Evolutionary conservation across 1,140 invertebrate species (phyloP).

Genomic region (Drosophila lacertosa): DNA sequence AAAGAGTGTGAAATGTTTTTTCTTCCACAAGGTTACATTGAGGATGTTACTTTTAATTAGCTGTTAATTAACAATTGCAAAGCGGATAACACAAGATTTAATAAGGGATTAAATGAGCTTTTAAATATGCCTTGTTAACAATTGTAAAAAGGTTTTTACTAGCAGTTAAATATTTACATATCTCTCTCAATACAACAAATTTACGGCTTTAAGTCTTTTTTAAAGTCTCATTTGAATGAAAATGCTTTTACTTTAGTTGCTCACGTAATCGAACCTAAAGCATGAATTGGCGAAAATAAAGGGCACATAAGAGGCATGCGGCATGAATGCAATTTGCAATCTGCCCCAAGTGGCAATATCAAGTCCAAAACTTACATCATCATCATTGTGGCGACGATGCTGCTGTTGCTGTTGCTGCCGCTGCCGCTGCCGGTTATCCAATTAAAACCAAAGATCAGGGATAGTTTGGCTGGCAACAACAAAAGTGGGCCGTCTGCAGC

Average conservation of each 20-base stretch:
- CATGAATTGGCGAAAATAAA: constrained; percentile 43
- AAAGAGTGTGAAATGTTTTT: constrained; percentile 2
- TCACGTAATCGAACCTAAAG: constrained; percentile 4
- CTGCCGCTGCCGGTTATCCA: constrained; percentile 71
- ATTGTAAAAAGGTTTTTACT: no score
- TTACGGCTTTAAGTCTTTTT: no score
- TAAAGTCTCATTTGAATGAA: neutral
- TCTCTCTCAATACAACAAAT: no score
- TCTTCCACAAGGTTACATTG: constrained; percentile 15
- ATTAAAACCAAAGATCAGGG: constrained; percentile 79
- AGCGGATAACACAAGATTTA: neutral
- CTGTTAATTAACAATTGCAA: constrained; percentile 15
- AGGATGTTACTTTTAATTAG: constrained; percentile 7
- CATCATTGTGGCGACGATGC: constrained; percentile 20
- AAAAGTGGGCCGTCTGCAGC: constrained; percentile 48
- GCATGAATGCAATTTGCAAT: constrained; percentile 33
- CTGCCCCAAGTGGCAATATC: constrained; percentile 72
- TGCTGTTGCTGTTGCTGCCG: no score
- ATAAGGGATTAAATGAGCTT: neutral
- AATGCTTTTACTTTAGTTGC: no score
- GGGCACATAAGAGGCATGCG: constrained; percentile 26
- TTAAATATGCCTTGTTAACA: neutral
- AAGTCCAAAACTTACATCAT: constrained; percentile 77
- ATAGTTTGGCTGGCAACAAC: constrained; percentile 55
- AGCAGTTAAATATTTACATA: no score